phyloP scores from a whole-genome alignment of 2,113 vertebrate species.

The Noctilio leporinus region DNA sequence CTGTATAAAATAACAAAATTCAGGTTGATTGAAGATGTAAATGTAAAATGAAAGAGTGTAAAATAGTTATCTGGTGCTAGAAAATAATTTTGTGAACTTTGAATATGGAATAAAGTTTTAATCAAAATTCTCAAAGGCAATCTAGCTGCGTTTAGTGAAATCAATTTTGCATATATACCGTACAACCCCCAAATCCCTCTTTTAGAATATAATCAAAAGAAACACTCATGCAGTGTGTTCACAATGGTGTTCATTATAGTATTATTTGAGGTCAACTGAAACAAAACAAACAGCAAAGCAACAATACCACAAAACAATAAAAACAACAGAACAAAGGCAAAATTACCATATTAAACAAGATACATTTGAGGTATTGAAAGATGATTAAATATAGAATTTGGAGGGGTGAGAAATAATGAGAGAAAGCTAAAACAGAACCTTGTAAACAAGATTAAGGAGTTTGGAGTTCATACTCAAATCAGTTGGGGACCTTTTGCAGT shows the following conservation, averaged over 20 bases:
- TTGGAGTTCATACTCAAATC: slow-evolving; percentile 14
- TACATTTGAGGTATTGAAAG: neutral
- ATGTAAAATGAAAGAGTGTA: neutral
- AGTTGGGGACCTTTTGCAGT: neutral
- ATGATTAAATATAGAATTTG: neutral
- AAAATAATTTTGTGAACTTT: neutral
- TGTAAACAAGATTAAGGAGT: neutral
- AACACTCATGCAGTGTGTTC: neutral
- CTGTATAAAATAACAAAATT: neutral
- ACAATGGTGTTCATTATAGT: neutral
- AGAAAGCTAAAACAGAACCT: neutral
- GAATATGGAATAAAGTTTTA: neutral
- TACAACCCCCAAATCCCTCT: neutral
- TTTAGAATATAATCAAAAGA: neutral
- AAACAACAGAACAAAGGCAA: neutral
- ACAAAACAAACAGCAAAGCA: neutral
- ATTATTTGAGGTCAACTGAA: neutral
- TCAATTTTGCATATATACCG: neutral
- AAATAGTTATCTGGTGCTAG: neutral
- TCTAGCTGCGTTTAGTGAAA: neutral
- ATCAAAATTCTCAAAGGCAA: neutral
- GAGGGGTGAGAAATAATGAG: neutral
- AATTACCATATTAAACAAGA: neutral
- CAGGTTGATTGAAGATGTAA: neutral
- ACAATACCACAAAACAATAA: neutral